Conservation (phyloP, 1,140 invertebrate genomes). For the Drosophila trapezifrons region DNA sequence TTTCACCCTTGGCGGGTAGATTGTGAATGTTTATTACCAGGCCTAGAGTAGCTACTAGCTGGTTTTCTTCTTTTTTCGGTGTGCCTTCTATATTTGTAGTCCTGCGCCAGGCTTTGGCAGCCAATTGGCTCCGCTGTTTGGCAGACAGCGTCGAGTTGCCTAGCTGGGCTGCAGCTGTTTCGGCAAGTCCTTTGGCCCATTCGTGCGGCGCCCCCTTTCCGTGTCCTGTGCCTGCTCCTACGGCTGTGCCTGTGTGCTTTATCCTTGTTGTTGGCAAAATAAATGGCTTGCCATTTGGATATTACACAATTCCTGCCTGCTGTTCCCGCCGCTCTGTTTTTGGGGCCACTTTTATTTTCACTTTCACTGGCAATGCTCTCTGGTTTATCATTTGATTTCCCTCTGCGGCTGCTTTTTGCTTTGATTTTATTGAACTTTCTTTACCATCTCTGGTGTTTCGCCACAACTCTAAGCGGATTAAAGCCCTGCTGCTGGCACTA, state of each 20-base stretch:
- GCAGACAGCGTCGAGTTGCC: constrained; percentile 42
- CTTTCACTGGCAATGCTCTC: constrained; percentile 26
- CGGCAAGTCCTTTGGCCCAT: constrained; percentile 35
- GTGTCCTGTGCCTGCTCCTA: not conserved
- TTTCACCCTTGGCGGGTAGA: constrained; percentile 29
- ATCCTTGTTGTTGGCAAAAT: constrained; percentile 41
- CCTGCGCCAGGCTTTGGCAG: constrained; percentile 40
- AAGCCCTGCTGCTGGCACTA: constrained; percentile 41
- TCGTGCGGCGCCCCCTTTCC: constrained; percentile 26
- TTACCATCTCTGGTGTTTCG: not conserved
- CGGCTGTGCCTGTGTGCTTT: constrained; percentile 12
- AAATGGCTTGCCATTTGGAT: constrained; percentile 60
- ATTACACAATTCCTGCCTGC: constrained; percentile 56
- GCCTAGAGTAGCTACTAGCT: constrained; percentile 41
- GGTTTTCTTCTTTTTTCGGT: constrained; percentile 13
- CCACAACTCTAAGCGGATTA: constrained; percentile 29
- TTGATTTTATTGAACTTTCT: constrained; percentile 24
- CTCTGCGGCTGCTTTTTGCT: not conserved
- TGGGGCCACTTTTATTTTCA: constrained; percentile 11
- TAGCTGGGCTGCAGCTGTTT: constrained; percentile 39
- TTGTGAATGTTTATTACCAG: constrained; percentile 62
- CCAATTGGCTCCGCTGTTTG: constrained; percentile 52
- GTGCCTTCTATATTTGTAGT: constrained; percentile 13
- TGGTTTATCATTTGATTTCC: constrained; percentile 21
- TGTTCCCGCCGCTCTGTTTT: constrained; percentile 4